Conservation (phyloP, 2,888 invertebrate species). For the Oscheius sp. region DNA sequence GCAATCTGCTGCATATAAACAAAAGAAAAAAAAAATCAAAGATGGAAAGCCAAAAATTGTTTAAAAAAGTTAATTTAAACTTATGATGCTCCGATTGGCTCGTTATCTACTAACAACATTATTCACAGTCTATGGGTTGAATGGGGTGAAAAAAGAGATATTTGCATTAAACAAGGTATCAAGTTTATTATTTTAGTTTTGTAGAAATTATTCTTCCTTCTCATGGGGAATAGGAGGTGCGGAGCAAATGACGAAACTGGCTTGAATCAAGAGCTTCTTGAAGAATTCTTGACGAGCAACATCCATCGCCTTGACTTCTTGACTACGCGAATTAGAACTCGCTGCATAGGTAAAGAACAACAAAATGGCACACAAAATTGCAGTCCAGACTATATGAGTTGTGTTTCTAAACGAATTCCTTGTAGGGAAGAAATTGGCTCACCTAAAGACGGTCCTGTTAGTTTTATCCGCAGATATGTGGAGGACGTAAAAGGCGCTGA, state of each 20-base stretch:
- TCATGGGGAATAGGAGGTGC: not conserved
- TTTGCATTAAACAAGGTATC: no score
- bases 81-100: no score
- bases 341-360: not conserved
- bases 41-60: no score
- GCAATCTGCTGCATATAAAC: no score
- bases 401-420: not conserved
- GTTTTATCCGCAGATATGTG: not conserved
- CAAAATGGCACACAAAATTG: not conserved
- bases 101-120: no score
- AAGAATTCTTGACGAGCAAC: slow-evolving; percentile 7
- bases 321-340: not conserved
- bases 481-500: not conserved
- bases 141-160: no score
- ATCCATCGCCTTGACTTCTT: not conserved
- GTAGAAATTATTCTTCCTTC: not conserved
- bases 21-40: no score
- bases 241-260: not conserved
- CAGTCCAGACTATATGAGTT: not conserved
- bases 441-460: not conserved
- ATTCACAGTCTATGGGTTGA: no score
- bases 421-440: not conserved
- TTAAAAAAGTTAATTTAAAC: no score
- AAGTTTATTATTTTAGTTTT: no score
- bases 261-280: not conserved